These are phyloP conservation scores for Pangasius larnaudii DNA, from an alignment of 2,797 vertebrate genomes.

Conservation along the genomic window DNA sequence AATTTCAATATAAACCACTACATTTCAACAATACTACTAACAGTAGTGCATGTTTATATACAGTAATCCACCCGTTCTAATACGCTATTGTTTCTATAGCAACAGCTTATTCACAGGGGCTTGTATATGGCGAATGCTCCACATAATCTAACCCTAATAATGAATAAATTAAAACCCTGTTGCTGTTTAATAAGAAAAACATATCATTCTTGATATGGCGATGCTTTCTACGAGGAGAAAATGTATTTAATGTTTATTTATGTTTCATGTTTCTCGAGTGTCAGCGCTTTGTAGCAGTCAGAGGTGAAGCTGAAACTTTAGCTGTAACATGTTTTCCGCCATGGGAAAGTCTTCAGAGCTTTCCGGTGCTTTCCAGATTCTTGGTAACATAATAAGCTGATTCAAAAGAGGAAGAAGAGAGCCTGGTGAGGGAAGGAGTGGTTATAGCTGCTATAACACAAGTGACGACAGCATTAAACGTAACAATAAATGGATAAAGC, in stretches of 20 bases:
- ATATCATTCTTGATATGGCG: background rate
- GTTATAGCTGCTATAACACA: background rate
- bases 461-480: background rate
- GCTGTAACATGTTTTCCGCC: background rate
- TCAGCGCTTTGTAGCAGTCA: background rate
- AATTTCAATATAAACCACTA: background rate
- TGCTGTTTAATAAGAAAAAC: background rate
- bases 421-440: background rate
- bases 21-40: background rate
- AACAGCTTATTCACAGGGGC: background rate
- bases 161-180: background rate
- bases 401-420: background rate
- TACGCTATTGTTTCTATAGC: background rate
- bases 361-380: background rate
- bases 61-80: background rate
- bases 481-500: background rate
- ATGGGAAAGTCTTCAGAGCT: background rate
- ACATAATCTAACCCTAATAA: background rate
- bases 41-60: background rate
- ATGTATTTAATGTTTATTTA: background rate
- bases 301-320: background rate
- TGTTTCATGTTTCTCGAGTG: background rate
- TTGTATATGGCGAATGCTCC: background rate
- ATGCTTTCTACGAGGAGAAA: background rate
- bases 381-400: background rate